Evolutionary conservation across 2,797 vertebrate species (phyloP).

Genomic region (Tympanoctomys barrerae): DNA sequence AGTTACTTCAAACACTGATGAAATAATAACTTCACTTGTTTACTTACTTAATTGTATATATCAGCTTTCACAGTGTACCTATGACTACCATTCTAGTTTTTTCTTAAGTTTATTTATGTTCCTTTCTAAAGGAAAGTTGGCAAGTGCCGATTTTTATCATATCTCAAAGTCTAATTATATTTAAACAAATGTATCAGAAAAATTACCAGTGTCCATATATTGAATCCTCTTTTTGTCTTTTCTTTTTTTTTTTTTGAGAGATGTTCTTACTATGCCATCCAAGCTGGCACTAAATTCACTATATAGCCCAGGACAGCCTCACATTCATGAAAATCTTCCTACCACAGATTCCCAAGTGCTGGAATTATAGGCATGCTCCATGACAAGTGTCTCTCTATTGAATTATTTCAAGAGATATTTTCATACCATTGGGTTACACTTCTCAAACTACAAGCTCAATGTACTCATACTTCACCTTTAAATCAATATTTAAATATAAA

Average conservation of each 20-base stretch:
- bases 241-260: background rate
- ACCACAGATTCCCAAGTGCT: background rate
- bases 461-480: background rate
- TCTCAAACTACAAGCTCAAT: background rate
- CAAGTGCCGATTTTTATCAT: conserved; percentile 3
- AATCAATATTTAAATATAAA: background rate
- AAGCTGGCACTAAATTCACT: background rate
- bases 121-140: background rate
- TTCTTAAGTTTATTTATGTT: background rate
- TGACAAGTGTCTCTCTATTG: background rate
- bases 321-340: background rate
- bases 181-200: background rate
- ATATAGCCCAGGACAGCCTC: background rate
- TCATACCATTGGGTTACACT: background rate
- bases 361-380: background rate
- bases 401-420: background rate
- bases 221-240: background rate
- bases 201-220: background rate
- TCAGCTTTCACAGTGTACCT: background rate
- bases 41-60: conserved; percentile 9
- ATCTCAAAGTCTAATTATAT: conserved; percentile 8
- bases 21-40: background rate
- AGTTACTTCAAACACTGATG: background rate
- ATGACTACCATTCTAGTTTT: background rate
- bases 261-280: background rate